Base-by-base conservation (phyloP, 2,888 invertebrate species). In the Dioctria rufipes region DNA sequence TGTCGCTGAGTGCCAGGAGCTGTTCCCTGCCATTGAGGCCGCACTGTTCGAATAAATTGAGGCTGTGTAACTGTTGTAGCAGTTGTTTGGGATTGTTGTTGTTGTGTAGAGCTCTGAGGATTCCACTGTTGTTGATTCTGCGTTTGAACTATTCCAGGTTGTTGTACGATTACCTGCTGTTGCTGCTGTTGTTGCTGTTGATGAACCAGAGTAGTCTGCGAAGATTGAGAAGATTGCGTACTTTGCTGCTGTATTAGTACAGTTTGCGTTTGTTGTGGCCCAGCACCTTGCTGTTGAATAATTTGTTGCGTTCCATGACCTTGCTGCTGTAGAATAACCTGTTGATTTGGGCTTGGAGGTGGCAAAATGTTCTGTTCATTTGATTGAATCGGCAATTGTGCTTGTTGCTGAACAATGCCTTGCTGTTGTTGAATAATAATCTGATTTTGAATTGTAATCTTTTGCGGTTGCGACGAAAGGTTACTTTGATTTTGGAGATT, bases 51-150 rank as follows among this genome's bases (percentile, higher is more conserved):
- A 81, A 86, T 85, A 71, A 85, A 85, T 81, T 85, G 84, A 42
- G 86, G 83, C 3, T 80, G 83, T n/a, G 80, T 51, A 8, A 58
- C 81, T 3, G 80, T 42, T 0, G 80, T 43, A 3, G 71, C 69
- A 3, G 78, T 63, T 83, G 90, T 90, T 82, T 90, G 90, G 5
- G 84, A 81, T 8, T 86, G 85, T 77, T 91, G 90, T 80, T 85
- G 87, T 63, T 81, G 83, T 13, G 83, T 84, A 13, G 83, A 77
- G 61, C 83, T 85, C 85, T 91, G 92, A 3, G 92, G 88, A 8
- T 92, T 89, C 83, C 92, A 93, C 83, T 93, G 93, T 83, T 91
- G 91, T 84, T 90, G 90, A 9, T 90, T 84, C 89, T 91, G 85
- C 89, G 90, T 4, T 25, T 80, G 75, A 3, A 83, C 82, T 43